Conservation (phyloP, 2,888 invertebrate genomes). For the Erynnis tages region DNA sequence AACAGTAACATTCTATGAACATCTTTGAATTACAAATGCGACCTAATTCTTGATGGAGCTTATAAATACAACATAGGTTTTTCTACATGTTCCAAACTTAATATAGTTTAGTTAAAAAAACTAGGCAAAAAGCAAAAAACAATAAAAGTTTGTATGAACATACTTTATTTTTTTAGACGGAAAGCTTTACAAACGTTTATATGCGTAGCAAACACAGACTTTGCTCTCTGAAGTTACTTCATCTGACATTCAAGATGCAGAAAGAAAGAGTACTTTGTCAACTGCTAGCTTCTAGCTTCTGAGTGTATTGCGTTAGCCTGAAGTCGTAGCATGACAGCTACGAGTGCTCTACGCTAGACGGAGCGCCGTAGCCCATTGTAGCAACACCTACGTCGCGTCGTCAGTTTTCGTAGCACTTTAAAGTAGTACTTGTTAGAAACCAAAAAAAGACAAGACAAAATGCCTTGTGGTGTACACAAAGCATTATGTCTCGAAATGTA, state of each 20-base stretch:
- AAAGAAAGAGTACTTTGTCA: constrained; percentile 1
- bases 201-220: neutral
- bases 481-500: too few relatives aligned
- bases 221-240: neutral
- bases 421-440: constrained; percentile 17
- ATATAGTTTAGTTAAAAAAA: too few relatives aligned
- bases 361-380: constrained; percentile 15
- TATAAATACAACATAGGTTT: too few relatives aligned
- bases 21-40: too few relatives aligned
- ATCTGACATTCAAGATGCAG: neutral
- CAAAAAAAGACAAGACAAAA: constrained; percentile 2
- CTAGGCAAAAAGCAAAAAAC: too few relatives aligned
- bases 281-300: neutral
- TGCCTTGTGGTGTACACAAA: too few relatives aligned
- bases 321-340: constrained; percentile 15
- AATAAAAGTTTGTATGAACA: too few relatives aligned
- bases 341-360: constrained; percentile 18
- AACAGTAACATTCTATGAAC: too few relatives aligned
- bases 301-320: constrained; percentile 9
- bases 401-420: constrained; percentile 15
- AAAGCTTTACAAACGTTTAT: too few relatives aligned
- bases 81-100: too few relatives aligned
- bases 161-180: too few relatives aligned
- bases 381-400: constrained; percentile 4
- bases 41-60: too few relatives aligned